phyloP scores from a whole-genome alignment of 1,140 invertebrate species.

The Venturia canescens region DNA sequence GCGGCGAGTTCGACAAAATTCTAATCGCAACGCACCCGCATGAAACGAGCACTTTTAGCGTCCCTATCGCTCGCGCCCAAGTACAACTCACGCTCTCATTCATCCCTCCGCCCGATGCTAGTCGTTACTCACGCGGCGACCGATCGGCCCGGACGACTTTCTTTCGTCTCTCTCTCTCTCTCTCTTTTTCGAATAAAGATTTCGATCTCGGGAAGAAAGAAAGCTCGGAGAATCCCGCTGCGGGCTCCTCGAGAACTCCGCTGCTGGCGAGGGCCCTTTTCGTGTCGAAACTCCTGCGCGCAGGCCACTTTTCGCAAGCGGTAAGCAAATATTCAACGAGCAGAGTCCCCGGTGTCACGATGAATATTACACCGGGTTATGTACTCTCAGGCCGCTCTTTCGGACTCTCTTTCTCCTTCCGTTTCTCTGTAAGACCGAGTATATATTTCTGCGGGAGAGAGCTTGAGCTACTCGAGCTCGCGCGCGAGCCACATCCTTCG shows the following conservation, averaged over 20 bases:
- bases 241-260: no score
- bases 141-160: no score
- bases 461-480: slow-evolving; percentile 31
- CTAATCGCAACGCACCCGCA: background rate
- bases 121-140: no score
- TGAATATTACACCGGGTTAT: slow-evolving; percentile 1
- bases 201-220: background rate
- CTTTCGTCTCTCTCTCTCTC: no score
- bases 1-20: background rate
- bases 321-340: background rate
- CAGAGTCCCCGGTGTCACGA: background rate
- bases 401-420: background rate
- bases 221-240: background rate
- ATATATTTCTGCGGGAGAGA: slow-evolving; percentile 23
- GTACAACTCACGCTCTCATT: no score
- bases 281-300: background rate
- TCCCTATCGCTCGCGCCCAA: no score
- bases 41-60: background rate
- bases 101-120: no score
- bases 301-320: background rate
- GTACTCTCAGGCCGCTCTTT: background rate
- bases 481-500: slow-evolving; percentile 46
- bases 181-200: no score
- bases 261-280: background rate
- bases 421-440: background rate